These are phyloP conservation scores for Drosophila monieri DNA, from an alignment of 2,888 invertebrate species.

Conservation along the genomic window DNA sequence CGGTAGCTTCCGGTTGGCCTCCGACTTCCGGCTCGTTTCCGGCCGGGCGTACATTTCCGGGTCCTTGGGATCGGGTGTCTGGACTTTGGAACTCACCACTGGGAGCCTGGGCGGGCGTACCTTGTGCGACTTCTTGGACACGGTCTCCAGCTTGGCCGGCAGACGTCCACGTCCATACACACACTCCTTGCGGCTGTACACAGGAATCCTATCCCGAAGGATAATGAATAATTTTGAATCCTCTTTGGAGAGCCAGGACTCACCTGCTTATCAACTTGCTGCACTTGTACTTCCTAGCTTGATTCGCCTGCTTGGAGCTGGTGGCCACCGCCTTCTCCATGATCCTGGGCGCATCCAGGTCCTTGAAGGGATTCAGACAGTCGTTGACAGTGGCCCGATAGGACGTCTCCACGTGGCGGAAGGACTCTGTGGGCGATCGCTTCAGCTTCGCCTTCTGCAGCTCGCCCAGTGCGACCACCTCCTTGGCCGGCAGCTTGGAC, in stretches of 20 bases:
- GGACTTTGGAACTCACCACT: background rate
- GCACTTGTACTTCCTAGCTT: background rate
- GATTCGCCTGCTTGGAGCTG: conserved; percentile 9
- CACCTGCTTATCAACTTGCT: background rate
- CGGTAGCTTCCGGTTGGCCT: background rate
- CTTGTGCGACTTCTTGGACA: background rate
- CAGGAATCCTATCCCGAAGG: background rate
- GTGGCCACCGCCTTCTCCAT: conserved; percentile 14
- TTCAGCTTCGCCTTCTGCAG: background rate
- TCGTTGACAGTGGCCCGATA: background rate
- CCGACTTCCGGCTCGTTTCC: background rate
- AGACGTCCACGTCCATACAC: background rate
- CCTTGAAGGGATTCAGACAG: conserved; percentile 9
- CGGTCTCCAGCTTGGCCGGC: background rate
- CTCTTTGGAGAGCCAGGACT: too few relatives aligned
- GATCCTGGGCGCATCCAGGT: conserved; percentile 4
- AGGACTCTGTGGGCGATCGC: background rate
- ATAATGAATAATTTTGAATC: too few relatives aligned
- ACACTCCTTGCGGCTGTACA: background rate
- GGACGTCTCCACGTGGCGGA: background rate
- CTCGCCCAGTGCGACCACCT: background rate
- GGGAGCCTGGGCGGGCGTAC: background rate
- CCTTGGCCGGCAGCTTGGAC: background rate
- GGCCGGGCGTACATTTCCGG: background rate
- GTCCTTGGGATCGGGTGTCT: background rate